Evolutionary conservation across 1,140 invertebrate genomes (phyloP), one percentile per base, ranked within the genome.

Genomic region (Drosophila rhopaloa): DNA sequence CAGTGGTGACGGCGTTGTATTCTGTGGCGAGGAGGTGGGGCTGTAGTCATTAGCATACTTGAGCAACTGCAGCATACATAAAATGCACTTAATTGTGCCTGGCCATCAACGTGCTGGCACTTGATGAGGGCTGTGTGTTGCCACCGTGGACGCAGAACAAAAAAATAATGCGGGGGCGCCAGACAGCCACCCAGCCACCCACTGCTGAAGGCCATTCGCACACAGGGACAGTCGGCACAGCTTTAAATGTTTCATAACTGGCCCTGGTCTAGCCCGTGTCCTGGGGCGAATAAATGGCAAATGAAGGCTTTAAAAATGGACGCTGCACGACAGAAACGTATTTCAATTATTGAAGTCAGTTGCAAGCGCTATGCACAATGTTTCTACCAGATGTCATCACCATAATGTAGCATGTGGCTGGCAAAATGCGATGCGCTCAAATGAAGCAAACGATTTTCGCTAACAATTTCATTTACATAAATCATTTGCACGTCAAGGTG

Each of bases 11-110:
- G 13, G 6, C 11, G 11, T 24, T 8, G 44, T n/a, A 14, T n/a
- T 24, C 53, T 29, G 38, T 27, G 27, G 3, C 13, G 10, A 4
- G 43, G 44, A 50, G 43, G 59, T 67, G 58, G 32, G 58, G 40
- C 44, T 53, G 37, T 43, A 56, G 73, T 67, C 82, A 85, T 85
- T 85, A 85, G 81, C 81, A 85, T 85, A 81, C 78, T 86, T 81
- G 82, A 86, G 82, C 68, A 86, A 81, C 79, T 85, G 73, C 81
- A 78, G 81, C 74, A 78, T 81, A 76, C 81, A 85, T 85, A 85
- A 85, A 85, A 86, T 74, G 73, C 78, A 85, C 81, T 85, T 85
- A 85, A 85, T 85, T 85, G 81, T 85, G 74, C 82, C 60, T 71
- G 78, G 82, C 78, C 81, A 77, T 81, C 82, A 84, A 77, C 81